Conservation (phyloP, 2,113 vertebrate species). For the Colius striatus region DNA sequence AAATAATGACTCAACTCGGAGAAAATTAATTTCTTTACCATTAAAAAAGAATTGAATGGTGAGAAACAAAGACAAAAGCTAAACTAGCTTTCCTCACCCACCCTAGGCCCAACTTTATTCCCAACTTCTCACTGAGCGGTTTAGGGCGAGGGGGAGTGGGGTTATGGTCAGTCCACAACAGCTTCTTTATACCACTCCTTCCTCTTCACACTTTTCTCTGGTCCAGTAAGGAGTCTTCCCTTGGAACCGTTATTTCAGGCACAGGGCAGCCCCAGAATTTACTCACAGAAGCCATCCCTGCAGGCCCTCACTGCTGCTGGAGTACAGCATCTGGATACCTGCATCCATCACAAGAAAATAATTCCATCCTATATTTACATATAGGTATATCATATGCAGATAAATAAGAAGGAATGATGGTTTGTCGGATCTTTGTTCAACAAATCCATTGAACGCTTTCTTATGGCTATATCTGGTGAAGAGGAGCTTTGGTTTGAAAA, state of each 20-base stretch:
- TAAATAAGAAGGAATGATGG: not conserved
- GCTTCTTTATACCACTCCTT: too few relatives aligned
- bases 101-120: not conserved
- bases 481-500: not conserved
- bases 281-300: not conserved
- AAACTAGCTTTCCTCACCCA: not conserved
- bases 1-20: rapidly evolving
- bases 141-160: not conserved
- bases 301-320: not conserved
- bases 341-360: not conserved
- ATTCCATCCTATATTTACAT: not conserved
- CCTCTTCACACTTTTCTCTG: not conserved
- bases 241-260: not conserved
- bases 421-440: not conserved
- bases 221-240: not conserved
- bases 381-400: not conserved
- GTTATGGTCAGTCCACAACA: too few relatives aligned
- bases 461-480: not conserved
- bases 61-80: not conserved
- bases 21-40: not conserved
- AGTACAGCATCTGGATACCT: not conserved
- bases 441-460: not conserved
- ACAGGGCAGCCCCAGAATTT: rapidly evolving
- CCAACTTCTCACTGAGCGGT: rapidly evolving
- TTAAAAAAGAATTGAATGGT: not conserved